Conservation (phyloP, 64 coral and sea anemone species). For the Pocillopora verrucosa region DNA sequence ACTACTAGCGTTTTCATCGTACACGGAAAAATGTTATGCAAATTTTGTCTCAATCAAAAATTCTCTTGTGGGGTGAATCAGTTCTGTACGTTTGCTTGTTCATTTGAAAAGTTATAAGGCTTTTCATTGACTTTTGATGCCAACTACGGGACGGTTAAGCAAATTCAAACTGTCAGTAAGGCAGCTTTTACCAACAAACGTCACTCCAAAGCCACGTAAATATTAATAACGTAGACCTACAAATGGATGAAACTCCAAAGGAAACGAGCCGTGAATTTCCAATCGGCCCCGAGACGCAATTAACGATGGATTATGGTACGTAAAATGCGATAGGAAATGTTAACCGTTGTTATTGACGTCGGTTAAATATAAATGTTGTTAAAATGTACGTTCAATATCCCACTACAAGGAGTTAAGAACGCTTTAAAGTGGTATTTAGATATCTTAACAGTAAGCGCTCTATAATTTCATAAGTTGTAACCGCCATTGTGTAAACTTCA, state of each 20-base stretch:
- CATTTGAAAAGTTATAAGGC: not conserved
- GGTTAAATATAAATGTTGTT: not conserved
- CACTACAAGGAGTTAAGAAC: no score
- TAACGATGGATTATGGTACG: not conserved
- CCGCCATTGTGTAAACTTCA: no score
- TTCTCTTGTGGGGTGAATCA: not conserved
- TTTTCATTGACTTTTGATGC: not conserved
- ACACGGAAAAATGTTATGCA: constrained; percentile 18
- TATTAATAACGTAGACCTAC: not conserved
- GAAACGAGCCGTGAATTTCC: not conserved
- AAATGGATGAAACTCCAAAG: not conserved
- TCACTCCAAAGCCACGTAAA: not conserved
- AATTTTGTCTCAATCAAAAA: not conserved
- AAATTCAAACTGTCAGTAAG: no score
- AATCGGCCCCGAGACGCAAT: not conserved
- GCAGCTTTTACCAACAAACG: no score
- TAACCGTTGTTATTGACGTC: not conserved
- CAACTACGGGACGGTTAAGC: no score
- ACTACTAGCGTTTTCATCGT: not conserved
- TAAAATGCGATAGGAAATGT: not conserved
- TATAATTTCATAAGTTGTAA: no score
- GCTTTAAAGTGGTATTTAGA: no score
- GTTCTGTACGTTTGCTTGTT: not conserved
- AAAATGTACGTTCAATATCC: not conserved
- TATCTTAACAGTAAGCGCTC: no score